Evolutionary conservation across 2,888 invertebrate species (phyloP).

Genomic region (Drosophila monieri): DNA sequence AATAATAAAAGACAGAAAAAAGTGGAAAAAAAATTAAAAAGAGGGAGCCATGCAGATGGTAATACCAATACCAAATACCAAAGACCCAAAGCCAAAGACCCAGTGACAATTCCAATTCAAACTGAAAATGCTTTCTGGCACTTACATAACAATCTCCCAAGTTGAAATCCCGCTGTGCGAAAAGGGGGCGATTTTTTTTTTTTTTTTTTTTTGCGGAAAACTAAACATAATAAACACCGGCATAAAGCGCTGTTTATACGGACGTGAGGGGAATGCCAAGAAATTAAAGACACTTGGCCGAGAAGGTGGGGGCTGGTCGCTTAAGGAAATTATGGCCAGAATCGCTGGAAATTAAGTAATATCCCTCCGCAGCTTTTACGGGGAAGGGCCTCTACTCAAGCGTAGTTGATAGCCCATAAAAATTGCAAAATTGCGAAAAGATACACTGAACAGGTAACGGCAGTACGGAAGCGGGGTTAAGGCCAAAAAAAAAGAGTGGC

Average conservation of each 20-base stretch:
- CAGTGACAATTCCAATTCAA: conserved; percentile 55
- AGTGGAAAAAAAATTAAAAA: background rate
- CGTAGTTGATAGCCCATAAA: background rate
- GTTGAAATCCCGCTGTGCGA: background rate
- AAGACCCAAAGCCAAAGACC: background rate
- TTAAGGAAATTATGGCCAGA: background rate
- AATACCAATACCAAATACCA: conserved; percentile 2
- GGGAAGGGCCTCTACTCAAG: background rate
- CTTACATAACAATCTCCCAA: conserved; percentile 61
- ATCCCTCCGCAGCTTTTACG: background rate
- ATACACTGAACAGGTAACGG: background rate
- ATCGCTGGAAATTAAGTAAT: background rate
- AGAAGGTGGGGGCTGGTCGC: background rate
- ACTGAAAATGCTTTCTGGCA: conserved; percentile 55
- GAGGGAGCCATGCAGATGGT: background rate
- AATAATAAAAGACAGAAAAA: conserved; percentile 9
- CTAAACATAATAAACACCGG: conserved; percentile 66
- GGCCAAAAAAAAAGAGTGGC: conserved; percentile 37
- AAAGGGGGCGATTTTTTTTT: background rate
- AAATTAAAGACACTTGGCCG: background rate
- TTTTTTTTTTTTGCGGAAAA: conserved; percentile 31
- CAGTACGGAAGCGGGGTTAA: conserved; percentile 60
- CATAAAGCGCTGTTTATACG: conserved; percentile 66
- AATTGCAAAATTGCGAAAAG: background rate
- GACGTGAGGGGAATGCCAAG: conserved; percentile 55